phyloP scores from a whole-genome alignment of 2,113 vertebrate species.

The Sinocyclocheilus anshuiensis region DNA sequence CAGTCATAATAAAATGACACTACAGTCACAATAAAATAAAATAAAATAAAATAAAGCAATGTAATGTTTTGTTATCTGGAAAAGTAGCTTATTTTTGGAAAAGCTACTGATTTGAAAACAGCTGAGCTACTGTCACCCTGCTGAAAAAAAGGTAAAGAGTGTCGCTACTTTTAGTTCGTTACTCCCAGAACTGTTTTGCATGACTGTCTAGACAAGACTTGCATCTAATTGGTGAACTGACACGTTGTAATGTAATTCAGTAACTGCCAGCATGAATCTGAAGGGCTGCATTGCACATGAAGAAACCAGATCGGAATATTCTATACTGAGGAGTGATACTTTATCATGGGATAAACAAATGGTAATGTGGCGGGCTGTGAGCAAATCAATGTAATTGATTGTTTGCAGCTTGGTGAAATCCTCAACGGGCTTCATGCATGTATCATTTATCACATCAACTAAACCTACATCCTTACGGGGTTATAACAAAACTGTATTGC shows the following conservation, averaged over 20 bases:
- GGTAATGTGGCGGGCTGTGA: neutral
- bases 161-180: neutral
- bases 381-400: conserved; percentile 37
- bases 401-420: conserved; percentile 13
- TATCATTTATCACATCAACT: conserved; percentile 36
- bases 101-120: too few species aligned
- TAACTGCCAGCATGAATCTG: neutral
- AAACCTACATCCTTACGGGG: neutral
- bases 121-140: too few species aligned
- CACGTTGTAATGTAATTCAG: neutral
- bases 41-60: too few species aligned
- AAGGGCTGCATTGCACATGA: neutral
- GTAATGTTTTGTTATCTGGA: too few species aligned
- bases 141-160: neutral
- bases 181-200: neutral
- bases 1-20: too few species aligned
- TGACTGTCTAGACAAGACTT: neutral
- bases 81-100: too few species aligned
- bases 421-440: neutral
- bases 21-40: too few species aligned
- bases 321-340: conserved; percentile 16
- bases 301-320: neutral
- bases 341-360: conserved; percentile 9
- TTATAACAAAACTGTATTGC: conserved; percentile 3
- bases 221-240: conserved; percentile 20